Evolutionary conservation across 2,797 vertebrate genomes (phyloP), one percentile per base, ranked within the genome.

Genomic region (Eulemur coronatus): DNA sequence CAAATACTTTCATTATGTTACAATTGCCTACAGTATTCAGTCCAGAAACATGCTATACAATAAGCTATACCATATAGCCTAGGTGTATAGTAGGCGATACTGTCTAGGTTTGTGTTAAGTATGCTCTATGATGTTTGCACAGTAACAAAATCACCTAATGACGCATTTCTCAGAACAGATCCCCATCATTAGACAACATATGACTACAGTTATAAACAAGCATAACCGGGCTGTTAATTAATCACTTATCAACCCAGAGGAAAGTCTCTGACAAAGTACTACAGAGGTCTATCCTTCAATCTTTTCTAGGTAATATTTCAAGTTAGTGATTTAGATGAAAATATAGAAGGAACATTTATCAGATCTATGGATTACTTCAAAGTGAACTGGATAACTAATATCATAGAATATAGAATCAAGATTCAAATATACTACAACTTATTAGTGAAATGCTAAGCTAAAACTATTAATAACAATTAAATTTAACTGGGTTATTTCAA

Each of bases 251-350:
- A 78, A 88, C 30, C 30, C 22, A 24, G 26, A 70, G 41, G n/a
- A 91, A 82, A 70, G 38, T 92, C 35, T 95, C 33, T 52, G 18
- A 78, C 30, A 76, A 33, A 76, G 48, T 48, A 85, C 43, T 57
- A 35, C 9, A 75, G 28, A 38, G 41, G 24, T 78, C 46, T 55
- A 28, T 52, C 38, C 33, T 95, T 91, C 93, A 92, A 57, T 84
- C 52, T 84, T 24, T 67, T 91, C 28, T 72, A 89, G 20, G 35
- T 72, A 89, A 57, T 46, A 84, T 41, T 73, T 87, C 76, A 43
- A 76, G 84, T 78, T 84, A 89, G 41, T 55, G 8, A 72, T 91
- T 91, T 65, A 65, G 43, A 78, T 41, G 55, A 94, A 95, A 82
- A 84, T 35, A 43, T 65, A 84, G 41, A 50, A 70, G 84, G 12